Evolutionary conservation across 2,888 invertebrate species (phyloP).

Genomic region (Oscheius sp.): DNA sequence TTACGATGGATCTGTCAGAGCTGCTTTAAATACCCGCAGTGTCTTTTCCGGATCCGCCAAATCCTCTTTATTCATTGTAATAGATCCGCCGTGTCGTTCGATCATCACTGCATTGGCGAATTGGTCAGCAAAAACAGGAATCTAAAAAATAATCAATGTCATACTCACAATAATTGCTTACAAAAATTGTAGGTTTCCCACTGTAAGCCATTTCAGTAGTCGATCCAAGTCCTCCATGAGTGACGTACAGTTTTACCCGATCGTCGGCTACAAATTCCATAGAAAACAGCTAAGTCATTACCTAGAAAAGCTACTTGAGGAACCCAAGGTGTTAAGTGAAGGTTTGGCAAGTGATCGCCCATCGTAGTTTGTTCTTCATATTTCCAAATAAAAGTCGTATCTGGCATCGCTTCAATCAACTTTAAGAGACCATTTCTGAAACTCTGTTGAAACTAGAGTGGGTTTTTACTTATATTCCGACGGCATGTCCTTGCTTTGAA

Average conservation of each 20-base stretch:
- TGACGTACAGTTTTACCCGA: conserved; percentile 40
- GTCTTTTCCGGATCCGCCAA: conserved; percentile 27
- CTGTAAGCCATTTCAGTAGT: conserved; percentile 41
- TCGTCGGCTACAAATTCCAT: conserved; percentile 30
- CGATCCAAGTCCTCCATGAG: conserved; percentile 46
- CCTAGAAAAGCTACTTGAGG: conserved; percentile 53
- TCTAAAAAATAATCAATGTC: conserved; percentile 18
- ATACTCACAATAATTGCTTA: not conserved
- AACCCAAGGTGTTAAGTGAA: conserved; percentile 46
- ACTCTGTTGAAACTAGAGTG: not conserved
- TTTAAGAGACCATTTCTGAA: conserved; percentile 38
- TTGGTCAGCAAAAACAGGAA: conserved; percentile 58
- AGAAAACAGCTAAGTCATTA: not conserved
- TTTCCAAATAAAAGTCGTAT: conserved; percentile 52
- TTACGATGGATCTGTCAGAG: conserved; percentile 40
- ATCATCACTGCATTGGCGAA: conserved; percentile 48
- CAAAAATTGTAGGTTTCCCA: conserved; percentile 41
- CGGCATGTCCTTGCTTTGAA: conserved; percentile 28
- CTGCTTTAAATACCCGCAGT: conserved; percentile 16
- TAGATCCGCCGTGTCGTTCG: conserved; percentile 37
- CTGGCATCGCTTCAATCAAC: conserved; percentile 34
- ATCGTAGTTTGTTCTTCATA: conserved; percentile 39
- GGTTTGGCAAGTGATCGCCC: conserved; percentile 34
- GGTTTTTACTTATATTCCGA: conserved; percentile 29
- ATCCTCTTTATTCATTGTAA: conserved; percentile 38